These are phyloP conservation scores for Noctuana brunneofusca DNA, from an alignment of 2,888 invertebrate species.

Conservation along the genomic window DNA sequence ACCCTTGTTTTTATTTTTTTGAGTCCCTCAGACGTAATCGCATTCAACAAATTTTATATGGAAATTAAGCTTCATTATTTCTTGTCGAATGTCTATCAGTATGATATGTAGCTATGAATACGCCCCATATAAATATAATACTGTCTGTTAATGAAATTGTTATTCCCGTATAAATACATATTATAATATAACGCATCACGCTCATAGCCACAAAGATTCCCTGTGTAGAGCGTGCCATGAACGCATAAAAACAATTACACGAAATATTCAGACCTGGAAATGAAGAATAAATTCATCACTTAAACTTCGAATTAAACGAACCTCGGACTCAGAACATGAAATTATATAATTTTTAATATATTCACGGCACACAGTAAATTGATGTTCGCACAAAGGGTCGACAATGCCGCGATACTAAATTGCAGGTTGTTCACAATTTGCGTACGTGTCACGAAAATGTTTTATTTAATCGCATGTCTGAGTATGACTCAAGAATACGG, in stretches of 20 bases:
- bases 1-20: conserved; percentile 28
- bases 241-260: too few species aligned
- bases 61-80: conserved; percentile 39
- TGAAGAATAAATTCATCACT: too few species aligned
- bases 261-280: too few species aligned
- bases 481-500: conserved; percentile 54
- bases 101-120: conserved; percentile 33
- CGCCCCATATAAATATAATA: background rate
- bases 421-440: conserved; percentile 58
- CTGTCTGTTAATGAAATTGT: background rate
- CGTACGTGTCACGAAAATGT: conserved; percentile 56
- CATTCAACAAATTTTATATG: conserved; percentile 39
- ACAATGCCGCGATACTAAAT: conserved; percentile 54
- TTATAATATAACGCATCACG: too few species aligned
- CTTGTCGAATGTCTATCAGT: conserved; percentile 39
- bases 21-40: conserved; percentile 11
- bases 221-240: too few species aligned
- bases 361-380: conserved; percentile 47
- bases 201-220: too few species aligned
- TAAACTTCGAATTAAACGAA: too few species aligned
- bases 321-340: too few species aligned
- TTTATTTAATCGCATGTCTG: conserved; percentile 56
- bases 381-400: conserved; percentile 61
- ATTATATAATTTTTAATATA: conserved; percentile 5
- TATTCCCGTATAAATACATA: too few species aligned